These are phyloP conservation scores for Malaclemys terrapin DNA, from an alignment of 2,113 vertebrate genomes.

Conservation along the genomic window DNA sequence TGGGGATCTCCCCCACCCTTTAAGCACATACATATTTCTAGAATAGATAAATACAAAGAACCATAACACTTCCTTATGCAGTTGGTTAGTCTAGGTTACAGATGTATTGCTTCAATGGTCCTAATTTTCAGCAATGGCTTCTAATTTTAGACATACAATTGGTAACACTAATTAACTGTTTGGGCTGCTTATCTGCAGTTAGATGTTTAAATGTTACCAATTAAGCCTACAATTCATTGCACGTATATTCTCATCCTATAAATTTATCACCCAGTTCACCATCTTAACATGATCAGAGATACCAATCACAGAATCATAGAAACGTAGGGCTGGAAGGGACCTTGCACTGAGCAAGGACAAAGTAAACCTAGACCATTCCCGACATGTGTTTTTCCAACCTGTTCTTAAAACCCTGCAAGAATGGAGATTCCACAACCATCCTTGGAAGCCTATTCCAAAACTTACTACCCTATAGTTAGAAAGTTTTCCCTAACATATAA, in stretches of 20 bases:
- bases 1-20: background rate
- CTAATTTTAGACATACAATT: constrained; percentile 54
- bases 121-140: constrained; percentile 67
- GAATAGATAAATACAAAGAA: constrained; percentile 68
- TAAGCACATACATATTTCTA: background rate
- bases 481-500: too few species aligned
- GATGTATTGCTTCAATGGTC: constrained; percentile 58
- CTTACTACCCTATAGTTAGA: too few species aligned
- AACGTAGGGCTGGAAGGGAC: too few species aligned
- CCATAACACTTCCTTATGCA: constrained; percentile 17
- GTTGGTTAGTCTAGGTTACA: constrained; percentile 62
- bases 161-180: constrained; percentile 60
- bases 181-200: constrained; percentile 43
- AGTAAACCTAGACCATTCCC: too few species aligned
- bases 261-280: too few species aligned
- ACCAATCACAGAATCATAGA: too few species aligned
- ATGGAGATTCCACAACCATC: too few species aligned
- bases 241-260: background rate
- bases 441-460: too few species aligned
- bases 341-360: too few species aligned
- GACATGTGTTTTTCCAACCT: too few species aligned
- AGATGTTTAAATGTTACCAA: background rate
- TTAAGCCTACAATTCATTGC: constrained; percentile 38
- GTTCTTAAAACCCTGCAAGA: too few species aligned
- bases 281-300: too few species aligned